phyloP scores from a whole-genome alignment of 1,140 invertebrate genomes.

The Nylanderia fulva region DNA sequence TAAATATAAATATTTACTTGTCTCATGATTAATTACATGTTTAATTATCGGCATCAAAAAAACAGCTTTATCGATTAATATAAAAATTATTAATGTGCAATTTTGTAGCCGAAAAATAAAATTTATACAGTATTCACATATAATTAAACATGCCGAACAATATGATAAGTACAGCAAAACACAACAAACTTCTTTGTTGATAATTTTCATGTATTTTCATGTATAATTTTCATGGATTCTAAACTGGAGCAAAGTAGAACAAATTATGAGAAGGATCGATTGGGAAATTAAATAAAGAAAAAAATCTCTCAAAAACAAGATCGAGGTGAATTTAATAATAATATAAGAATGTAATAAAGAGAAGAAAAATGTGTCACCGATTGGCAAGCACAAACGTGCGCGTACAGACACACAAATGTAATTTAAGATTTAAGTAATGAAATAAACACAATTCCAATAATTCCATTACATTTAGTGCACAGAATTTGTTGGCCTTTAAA shows the following conservation, averaged over 20 bases:
- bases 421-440: constrained; percentile 36
- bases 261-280: neutral
- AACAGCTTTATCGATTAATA: neutral
- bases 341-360: constrained; percentile 6
- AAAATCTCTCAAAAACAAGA: neutral
- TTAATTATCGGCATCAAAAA: neutral
- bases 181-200: neutral
- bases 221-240: neutral
- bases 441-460: neutral
- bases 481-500: constrained; percentile 28
- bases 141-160: neutral
- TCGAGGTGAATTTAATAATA: constrained; percentile 25
- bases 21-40: neutral
- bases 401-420: too few relatives aligned
- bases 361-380: too few relatives aligned
- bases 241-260: neutral
- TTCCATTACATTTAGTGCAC: neutral
- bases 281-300: neutral
- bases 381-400: neutral
- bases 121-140: neutral
- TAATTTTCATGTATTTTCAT: neutral
- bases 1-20: neutral
- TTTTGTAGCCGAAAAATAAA: neutral
- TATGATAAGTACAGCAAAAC: too few relatives aligned
- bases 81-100: neutral